phyloP scores from a whole-genome alignment of 2,888 invertebrate species.

The Pinctada fucata region DNA sequence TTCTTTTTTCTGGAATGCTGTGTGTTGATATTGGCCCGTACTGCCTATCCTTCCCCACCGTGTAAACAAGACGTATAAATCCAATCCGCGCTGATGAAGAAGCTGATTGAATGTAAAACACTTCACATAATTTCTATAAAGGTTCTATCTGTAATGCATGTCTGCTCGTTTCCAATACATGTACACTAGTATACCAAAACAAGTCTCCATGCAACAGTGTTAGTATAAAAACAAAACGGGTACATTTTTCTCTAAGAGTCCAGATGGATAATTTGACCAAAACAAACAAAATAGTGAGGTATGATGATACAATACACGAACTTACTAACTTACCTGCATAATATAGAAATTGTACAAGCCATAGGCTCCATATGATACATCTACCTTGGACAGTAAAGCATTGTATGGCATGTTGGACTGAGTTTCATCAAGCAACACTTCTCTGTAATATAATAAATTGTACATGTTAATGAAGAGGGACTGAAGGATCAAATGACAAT shows the following conservation, averaged over 20 bases:
- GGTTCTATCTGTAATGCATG: too few species aligned
- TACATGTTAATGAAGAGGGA: too few species aligned
- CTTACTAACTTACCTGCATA: conserved; percentile 77
- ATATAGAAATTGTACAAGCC: conserved; percentile 80
- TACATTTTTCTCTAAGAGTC: not conserved
- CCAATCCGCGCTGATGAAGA: conserved; percentile 75
- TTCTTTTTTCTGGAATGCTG: conserved; percentile 76
- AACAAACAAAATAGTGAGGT: not conserved
- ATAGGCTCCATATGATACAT: conserved; percentile 76
- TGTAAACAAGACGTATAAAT: conserved; percentile 79
- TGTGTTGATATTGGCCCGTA: conserved; percentile 78
- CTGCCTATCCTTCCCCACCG: conserved; percentile 80
- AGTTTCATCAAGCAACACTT: conserved; percentile 74
- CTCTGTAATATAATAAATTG: conserved; percentile 60
- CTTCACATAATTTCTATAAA: not conserved
- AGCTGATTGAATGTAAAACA: conserved; percentile 63
- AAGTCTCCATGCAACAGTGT: not conserved
- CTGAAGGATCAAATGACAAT: too few species aligned
- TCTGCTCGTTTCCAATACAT: too few species aligned
- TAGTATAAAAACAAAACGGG: not conserved
- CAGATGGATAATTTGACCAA: not conserved
- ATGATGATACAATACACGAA: not conserved
- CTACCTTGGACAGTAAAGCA: conserved; percentile 78
- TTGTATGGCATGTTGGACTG: conserved; percentile 74
- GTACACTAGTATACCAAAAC: too few species aligned